These are phyloP conservation scores for Invenusta paracnida DNA, from an alignment of 2,888 invertebrate species.

Conservation along the genomic window DNA sequence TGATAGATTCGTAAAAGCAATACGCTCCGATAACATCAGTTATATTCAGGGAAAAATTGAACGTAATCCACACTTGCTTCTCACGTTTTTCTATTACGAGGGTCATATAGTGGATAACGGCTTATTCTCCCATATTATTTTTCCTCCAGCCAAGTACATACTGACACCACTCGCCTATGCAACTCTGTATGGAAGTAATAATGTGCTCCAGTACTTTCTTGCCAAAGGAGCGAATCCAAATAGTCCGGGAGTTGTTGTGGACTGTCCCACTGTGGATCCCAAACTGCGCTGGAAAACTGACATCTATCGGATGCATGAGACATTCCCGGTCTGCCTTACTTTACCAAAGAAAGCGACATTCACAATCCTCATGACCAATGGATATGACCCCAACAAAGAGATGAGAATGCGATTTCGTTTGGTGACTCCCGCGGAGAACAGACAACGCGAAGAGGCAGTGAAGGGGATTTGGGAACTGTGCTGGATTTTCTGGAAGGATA, in stretches of 20 bases:
- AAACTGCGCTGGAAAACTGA: constrained; percentile 32
- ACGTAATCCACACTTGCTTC: background rate
- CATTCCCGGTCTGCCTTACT: background rate
- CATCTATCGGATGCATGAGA: constrained; percentile 10
- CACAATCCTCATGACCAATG: background rate
- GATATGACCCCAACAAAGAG: background rate
- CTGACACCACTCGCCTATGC: constrained; percentile 22
- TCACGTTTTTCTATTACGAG: background rate
- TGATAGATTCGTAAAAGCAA: constrained; percentile 33
- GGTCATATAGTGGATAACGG: background rate
- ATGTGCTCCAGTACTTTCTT: constrained; percentile 12
- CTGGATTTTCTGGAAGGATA: constrained; percentile 31
- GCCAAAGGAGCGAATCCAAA: background rate
- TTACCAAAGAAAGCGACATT: background rate
- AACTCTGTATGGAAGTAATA: background rate
- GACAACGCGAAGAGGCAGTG: background rate
- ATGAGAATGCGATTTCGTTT: constrained; percentile 16
- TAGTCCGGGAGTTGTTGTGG: constrained; percentile 3
- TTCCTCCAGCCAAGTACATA: constrained; percentile 23
- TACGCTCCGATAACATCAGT: background rate
- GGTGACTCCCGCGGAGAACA: background rate
- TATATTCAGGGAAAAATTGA: background rate
- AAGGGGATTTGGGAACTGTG: constrained; percentile 11
- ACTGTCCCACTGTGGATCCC: constrained; percentile 2
- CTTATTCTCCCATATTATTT: background rate